A percentile compares a stretch with the other conserved stretches of the same genome.
phyloP scores from a whole-genome alignment of 2,797 vertebrate genomes.

The Sarcoramphus papa region DNA sequence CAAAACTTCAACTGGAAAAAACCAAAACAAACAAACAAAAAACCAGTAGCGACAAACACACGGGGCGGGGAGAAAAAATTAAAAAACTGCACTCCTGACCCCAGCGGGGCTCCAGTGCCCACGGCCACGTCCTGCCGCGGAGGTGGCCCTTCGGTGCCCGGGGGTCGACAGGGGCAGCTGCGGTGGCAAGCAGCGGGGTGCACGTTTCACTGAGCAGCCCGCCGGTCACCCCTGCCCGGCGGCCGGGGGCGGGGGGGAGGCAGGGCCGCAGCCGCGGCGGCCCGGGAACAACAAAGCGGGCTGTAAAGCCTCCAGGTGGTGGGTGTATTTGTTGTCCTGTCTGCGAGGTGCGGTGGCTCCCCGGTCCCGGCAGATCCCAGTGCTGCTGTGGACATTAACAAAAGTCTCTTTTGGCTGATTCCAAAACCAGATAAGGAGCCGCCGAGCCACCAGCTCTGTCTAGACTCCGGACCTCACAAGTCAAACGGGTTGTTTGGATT shows the following conservation, averaged over 20 bases:
- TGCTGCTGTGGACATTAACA: constrained; percentile 69
- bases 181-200: rapidly evolving
- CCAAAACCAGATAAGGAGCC: constrained; percentile 81
- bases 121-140: background rate
- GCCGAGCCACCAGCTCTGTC: constrained; percentile 80
- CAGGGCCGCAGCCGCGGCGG: background rate
- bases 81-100: background rate
- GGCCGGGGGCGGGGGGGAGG: background rate
- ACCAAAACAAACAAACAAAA: background rate
- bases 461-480: constrained; percentile 84
- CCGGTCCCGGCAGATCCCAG: constrained; percentile 57
- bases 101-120: background rate
- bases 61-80: too few species aligned
- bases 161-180: background rate
- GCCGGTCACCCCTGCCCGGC: background rate
- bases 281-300: constrained; percentile 64
- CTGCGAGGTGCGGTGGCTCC: constrained; percentile 69
- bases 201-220: background rate
- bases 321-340: constrained; percentile 72
- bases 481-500: constrained; percentile 82
- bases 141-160: background rate
- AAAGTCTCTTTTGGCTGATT: constrained; percentile 77
- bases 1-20: background rate
- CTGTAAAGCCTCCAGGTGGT: constrained; percentile 72
- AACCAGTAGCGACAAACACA: background rate